Conservation (phyloP, 2,113 vertebrate species). For the Tauraco erythrolophus region DNA sequence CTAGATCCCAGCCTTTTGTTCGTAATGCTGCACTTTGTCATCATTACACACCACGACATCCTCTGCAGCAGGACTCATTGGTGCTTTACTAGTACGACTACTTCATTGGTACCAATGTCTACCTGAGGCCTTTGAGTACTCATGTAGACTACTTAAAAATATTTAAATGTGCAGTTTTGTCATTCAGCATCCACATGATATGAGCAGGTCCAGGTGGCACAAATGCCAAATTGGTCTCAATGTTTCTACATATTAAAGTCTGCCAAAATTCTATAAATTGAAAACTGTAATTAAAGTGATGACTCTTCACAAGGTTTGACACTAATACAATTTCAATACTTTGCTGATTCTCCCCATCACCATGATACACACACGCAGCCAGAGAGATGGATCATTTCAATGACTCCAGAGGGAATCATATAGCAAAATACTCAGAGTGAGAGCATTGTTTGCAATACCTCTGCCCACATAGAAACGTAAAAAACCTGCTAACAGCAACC, state of each 20-base stretch:
- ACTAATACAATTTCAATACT: not conserved
- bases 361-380: not conserved
- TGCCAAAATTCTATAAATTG: not conserved
- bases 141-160: rapidly evolving
- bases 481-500: not conserved
- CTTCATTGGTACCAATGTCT: not conserved
- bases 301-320: not conserved
- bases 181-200: not conserved
- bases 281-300: not conserved
- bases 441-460: not conserved
- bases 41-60: not conserved
- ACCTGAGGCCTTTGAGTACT: not conserved
- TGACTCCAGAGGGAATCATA: not conserved
- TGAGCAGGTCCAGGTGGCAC: not conserved
- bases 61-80: not conserved
- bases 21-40: not conserved
- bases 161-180: not conserved
- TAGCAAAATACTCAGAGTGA: not conserved
- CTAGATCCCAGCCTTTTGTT: not conserved
- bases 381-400: not conserved
- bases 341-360: not conserved
- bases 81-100: not conserved
- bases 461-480: not conserved
- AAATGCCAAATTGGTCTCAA: not conserved
- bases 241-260: not conserved